A percentile compares a stretch with the other conserved stretches of the same genome.
Conservation (phyloP, 2,888 invertebrate genomes). For the Amblyjoppa proteus region DNA sequence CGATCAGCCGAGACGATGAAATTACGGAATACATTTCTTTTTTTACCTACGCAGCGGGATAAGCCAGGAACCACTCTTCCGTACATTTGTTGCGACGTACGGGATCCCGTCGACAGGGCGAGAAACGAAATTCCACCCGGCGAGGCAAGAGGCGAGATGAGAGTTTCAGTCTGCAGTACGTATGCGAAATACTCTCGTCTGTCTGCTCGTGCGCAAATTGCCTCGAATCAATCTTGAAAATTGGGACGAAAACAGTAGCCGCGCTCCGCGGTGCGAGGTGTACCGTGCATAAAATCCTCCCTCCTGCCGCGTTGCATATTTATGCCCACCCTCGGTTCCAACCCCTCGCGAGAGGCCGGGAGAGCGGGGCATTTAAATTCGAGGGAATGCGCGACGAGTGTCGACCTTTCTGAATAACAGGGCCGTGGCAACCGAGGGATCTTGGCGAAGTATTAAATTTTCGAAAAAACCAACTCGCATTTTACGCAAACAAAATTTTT, state of each 20-base stretch:
- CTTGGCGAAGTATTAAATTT: slow-evolving; percentile 36
- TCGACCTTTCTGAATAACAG: slow-evolving; percentile 63
- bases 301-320: slow-evolving; percentile 75
- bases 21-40: too few relatives aligned
- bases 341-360: slow-evolving; percentile 33
- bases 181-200: slow-evolving; percentile 21
- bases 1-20: too few relatives aligned
- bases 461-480: not conserved
- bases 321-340: slow-evolving; percentile 67
- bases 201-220: slow-evolving; percentile 65
- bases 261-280: slow-evolving; percentile 57
- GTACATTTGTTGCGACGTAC: slow-evolving; percentile 4
- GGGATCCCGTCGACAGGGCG: not conserved
- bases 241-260: slow-evolving; percentile 72
- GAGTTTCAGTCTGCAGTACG: not conserved
- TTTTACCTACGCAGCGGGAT: too few relatives aligned
- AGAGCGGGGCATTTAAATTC: slow-evolving; percentile 71
- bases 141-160: not conserved
- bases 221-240: slow-evolving; percentile 77
- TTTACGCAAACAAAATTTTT: not conserved
- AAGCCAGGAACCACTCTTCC: too few relatives aligned
- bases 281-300: slow-evolving; percentile 69
- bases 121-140: not conserved
- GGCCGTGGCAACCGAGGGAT: slow-evolving; percentile 57
- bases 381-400: slow-evolving; percentile 69